Percentiles rank a stretch among this genome's conserved stretches.
Conservation (phyloP, 2,113 vertebrate species). For the Trogon surrucura region DNA sequence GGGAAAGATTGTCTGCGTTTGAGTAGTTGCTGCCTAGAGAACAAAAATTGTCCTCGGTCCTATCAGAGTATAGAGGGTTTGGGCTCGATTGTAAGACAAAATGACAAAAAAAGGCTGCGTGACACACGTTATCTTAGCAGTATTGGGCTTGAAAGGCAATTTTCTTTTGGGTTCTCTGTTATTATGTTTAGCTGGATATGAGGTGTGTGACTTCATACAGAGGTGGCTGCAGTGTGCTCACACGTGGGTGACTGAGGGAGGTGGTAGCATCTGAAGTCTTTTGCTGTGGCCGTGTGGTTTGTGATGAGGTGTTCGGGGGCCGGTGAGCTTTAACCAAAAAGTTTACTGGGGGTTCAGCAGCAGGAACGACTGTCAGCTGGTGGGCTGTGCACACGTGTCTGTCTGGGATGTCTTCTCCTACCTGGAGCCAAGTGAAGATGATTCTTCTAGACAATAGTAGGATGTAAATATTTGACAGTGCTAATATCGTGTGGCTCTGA, state of each 20-base stretch:
- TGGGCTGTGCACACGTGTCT: background rate
- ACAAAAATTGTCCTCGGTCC: background rate
- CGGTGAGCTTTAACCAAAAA: background rate
- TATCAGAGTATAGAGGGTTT: background rate
- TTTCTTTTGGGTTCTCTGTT: background rate
- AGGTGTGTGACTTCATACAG: background rate
- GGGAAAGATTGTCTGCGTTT: background rate
- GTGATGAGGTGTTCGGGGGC: background rate
- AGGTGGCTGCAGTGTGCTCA: rapidly evolving
- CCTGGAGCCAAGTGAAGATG: background rate
- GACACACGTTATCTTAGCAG: background rate
- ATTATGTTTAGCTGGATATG: background rate
- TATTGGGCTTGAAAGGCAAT: background rate
- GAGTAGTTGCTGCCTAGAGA: background rate
- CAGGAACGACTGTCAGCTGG: background rate
- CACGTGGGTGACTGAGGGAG: background rate
- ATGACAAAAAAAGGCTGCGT: background rate
- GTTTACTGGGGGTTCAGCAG: background rate
- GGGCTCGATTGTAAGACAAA: background rate
- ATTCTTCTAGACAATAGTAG: background rate
- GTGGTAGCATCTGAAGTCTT: background rate
- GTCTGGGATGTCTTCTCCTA: background rate
- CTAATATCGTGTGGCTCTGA: background rate
- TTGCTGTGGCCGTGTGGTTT: background rate
- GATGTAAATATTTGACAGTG: background rate